Evolutionary conservation across 2,888 invertebrate species (phyloP).

Genomic region (Netelia fuscicornis): DNA sequence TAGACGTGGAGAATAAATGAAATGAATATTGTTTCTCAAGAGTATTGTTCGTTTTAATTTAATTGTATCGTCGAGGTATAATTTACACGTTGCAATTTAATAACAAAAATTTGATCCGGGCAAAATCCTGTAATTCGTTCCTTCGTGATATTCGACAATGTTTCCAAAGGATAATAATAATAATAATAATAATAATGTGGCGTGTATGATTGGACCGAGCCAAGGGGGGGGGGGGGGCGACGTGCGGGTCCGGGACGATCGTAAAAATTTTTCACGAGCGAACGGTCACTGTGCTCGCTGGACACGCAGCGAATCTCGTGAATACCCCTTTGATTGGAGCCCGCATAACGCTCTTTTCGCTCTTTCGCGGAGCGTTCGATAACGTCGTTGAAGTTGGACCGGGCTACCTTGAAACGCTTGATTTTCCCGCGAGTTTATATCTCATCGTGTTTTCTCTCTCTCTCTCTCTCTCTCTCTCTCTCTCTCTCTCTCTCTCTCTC

Average conservation of each 20-base stretch:
- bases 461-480: too few relatives aligned
- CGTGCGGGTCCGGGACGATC: conserved; percentile 40
- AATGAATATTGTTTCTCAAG: too few relatives aligned
- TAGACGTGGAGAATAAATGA: too few relatives aligned
- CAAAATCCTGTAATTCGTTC: background rate
- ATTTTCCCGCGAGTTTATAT: conserved; percentile 61
- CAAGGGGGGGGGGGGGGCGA: background rate
- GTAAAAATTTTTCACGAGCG: conserved; percentile 50
- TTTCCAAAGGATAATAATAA: background rate
- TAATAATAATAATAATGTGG: conserved; percentile 4
- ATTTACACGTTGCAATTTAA: background rate
- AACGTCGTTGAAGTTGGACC: conserved; percentile 58
- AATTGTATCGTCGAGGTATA: background rate
- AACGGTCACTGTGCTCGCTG: conserved; percentile 21
- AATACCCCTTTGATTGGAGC: conserved; percentile 68
- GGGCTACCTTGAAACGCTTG: conserved; percentile 33
- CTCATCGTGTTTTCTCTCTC: background rate
- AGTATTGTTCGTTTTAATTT: background rate
- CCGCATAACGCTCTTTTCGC: conserved; percentile 47
- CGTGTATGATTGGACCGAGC: background rate
- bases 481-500: too few relatives aligned
- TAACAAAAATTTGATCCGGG: background rate
- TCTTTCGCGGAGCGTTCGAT: conserved; percentile 43
- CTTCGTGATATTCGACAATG: background rate
- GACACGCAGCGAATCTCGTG: conserved; percentile 39